Conservation (phyloP, 2,888 invertebrate genomes). For the Agonum fuliginosum region DNA sequence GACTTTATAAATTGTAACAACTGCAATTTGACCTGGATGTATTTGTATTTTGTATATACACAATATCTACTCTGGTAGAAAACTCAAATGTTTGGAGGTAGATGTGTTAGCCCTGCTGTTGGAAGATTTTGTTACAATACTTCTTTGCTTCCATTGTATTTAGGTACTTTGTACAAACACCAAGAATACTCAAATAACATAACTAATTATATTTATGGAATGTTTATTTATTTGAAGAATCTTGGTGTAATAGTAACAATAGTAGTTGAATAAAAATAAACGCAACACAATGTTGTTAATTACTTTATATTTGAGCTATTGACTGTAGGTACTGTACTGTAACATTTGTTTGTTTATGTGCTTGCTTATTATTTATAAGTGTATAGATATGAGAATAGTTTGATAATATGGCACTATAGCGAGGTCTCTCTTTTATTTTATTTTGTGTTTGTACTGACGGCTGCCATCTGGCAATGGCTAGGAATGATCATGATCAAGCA, state of each 20-base stretch:
- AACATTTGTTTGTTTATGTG: not conserved
- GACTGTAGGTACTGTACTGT: conserved; percentile 25
- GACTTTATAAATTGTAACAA: not conserved
- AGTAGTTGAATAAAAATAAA: not conserved
- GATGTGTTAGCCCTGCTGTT: conserved; percentile 48
- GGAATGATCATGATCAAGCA: conserved; percentile 42
- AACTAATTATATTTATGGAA: not conserved
- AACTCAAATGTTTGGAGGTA: conserved; percentile 47
- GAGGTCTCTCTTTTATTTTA: conserved; percentile 54
- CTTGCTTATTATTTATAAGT: conserved; percentile 29
- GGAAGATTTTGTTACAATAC: conserved; percentile 53
- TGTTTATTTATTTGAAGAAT: not conserved
- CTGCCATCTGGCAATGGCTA: not conserved
- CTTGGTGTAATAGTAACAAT: not conserved
- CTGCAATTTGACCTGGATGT: not conserved
- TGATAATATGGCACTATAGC: conserved; percentile 55
- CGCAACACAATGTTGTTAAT: not conserved
- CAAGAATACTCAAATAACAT: not conserved
- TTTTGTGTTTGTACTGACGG: conserved; percentile 48
- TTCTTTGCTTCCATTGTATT: not conserved
- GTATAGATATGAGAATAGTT: conserved; percentile 48
- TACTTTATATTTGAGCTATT: not conserved
- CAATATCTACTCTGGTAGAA: conserved; percentile 32
- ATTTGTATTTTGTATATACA: conserved; percentile 15
- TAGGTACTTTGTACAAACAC: not conserved